phyloP scores from a whole-genome alignment of 2,888 invertebrate species.

The Drosophila mimetica region DNA sequence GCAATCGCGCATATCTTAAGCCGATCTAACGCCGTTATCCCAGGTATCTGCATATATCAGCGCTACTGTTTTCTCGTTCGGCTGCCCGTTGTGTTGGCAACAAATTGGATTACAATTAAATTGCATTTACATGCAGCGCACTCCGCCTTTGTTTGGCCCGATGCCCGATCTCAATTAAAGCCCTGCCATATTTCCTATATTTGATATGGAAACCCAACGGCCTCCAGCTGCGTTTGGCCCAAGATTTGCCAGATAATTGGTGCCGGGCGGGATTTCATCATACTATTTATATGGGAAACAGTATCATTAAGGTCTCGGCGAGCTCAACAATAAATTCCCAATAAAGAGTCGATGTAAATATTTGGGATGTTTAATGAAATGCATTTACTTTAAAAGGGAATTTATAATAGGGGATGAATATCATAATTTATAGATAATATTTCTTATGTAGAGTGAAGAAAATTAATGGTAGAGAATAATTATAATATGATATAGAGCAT shows the following conservation, averaged over 20 bases:
- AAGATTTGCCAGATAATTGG: slow-evolving; percentile 67
- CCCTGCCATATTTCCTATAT: slow-evolving; percentile 51
- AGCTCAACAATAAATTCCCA: slow-evolving; percentile 8
- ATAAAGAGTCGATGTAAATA: slow-evolving; percentile 22
- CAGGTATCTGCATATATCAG: slow-evolving; percentile 51
- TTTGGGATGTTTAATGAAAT: neutral
- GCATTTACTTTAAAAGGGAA: neutral
- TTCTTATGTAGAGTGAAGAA: neutral
- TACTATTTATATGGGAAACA: slow-evolving; percentile 17
- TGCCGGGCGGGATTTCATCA: slow-evolving; percentile 11
- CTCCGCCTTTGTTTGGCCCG: slow-evolving; percentile 53
- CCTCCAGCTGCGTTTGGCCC: slow-evolving; percentile 69
- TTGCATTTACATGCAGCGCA: slow-evolving; percentile 71
- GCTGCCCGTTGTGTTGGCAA: slow-evolving; percentile 56
- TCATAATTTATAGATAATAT: neutral
- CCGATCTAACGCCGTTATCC: slow-evolving; percentile 68
- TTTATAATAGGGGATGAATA: neutral
- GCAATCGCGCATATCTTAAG: slow-evolving; percentile 68
- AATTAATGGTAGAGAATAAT: neutral
- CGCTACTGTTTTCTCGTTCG: slow-evolving; percentile 58
- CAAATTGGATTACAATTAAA: slow-evolving; percentile 81
- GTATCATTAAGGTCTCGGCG: slow-evolving; percentile 8
- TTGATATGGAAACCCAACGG: slow-evolving; percentile 51
- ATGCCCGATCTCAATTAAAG: slow-evolving; percentile 69
- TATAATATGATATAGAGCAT: neutral